These are phyloP conservation scores for Diplodus sargus DNA, from an alignment of 2,797 vertebrate species.

Conservation along the genomic window DNA sequence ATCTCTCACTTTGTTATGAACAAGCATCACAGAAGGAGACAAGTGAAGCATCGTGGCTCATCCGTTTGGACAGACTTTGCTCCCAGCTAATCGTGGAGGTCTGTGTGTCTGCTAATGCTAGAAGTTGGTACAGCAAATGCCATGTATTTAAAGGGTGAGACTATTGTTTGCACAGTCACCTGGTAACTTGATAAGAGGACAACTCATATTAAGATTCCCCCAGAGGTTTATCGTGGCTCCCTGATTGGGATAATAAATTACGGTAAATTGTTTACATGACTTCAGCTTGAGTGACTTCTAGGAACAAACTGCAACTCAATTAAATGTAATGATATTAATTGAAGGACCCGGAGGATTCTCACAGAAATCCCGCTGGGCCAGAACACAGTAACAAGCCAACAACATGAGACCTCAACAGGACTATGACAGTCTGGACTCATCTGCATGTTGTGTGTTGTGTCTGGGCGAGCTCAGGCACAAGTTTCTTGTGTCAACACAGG, in stretches of 20 bases:
- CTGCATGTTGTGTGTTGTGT: slow-evolving; percentile 55
- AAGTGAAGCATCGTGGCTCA: neutral
- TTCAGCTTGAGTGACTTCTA: neutral
- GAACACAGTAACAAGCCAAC: slow-evolving; percentile 19
- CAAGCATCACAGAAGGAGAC: neutral
- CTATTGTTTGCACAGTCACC: neutral
- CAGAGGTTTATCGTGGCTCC: neutral
- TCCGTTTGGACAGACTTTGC: neutral
- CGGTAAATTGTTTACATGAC: neutral
- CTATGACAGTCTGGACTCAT: slow-evolving; percentile 33
- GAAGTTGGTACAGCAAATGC: neutral
- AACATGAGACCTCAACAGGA: neutral
- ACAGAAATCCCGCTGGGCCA: slow-evolving; percentile 3
- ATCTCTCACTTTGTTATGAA: neutral
- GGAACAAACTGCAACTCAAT: slow-evolving; percentile 11
- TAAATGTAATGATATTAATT: slow-evolving; percentile 8
- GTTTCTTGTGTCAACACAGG: slow-evolving; percentile 72
- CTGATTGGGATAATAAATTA: neutral
- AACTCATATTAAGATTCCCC: neutral
- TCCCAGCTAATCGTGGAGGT: neutral
- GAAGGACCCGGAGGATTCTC: slow-evolving; percentile 3
- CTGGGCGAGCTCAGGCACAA: slow-evolving; percentile 35
- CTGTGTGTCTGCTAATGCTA: neutral
- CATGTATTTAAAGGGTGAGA: neutral
- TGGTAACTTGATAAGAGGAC: neutral